A percentile compares a stretch with the other conserved stretches of the same genome.
phyloP scores from a whole-genome alignment of 2,113 vertebrate species.

The Felis catus region DNA sequence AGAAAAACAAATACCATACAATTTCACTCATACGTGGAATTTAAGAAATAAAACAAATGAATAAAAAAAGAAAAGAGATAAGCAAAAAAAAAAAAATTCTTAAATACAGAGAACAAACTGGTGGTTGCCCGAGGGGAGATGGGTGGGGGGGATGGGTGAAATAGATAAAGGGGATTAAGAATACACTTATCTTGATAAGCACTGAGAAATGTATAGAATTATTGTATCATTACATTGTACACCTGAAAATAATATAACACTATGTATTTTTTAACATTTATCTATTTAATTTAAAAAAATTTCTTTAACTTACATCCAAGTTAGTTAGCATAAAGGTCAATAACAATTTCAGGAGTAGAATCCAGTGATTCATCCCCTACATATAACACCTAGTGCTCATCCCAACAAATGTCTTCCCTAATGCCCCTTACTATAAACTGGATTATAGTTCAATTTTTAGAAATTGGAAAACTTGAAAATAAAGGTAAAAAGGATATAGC shows the following conservation, averaged over 20 bases:
- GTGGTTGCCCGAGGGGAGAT: not conserved
- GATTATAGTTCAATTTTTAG: not conserved
- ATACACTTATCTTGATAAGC: not conserved
- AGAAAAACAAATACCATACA: not conserved
- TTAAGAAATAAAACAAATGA: not conserved
- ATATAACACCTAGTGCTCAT: no score
- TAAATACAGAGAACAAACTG: not conserved
- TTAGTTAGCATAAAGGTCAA: no score
- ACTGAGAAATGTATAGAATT: not conserved
- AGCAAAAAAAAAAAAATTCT: not conserved
- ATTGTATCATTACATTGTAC: not conserved
- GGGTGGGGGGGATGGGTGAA: not conserved
- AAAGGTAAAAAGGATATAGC: not conserved
- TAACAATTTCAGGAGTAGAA: no score
- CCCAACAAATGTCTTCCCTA: no score
- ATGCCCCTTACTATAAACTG: not conserved
- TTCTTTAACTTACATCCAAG: no score
- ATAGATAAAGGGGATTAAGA: not conserved
- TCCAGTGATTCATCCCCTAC: no score
- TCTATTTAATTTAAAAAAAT: no score
- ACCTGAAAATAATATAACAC: not conserved
- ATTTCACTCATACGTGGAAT: not conserved
- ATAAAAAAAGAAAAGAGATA: not conserved
- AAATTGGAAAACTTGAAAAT: conserved; percentile 4
- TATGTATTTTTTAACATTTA: not conserved